phyloP scores from a whole-genome alignment of 2,797 vertebrate species.

The Eulemur rubriventer region DNA sequence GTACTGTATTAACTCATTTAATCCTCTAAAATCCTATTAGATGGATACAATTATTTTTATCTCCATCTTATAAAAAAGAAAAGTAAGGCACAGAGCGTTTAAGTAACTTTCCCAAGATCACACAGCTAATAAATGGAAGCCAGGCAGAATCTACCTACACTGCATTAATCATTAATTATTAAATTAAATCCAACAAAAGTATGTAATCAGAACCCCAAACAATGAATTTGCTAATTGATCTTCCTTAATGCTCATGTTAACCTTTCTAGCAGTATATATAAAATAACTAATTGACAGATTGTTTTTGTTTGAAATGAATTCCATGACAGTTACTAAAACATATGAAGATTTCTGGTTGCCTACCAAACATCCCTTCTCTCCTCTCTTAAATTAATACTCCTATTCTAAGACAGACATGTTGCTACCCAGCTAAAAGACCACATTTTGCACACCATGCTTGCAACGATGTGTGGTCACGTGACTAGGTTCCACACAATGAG shows the following conservation, averaged over 20 bases:
- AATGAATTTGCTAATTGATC: conserved; percentile 9
- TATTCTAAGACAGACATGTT: background rate
- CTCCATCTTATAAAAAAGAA: background rate
- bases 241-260: conserved; percentile 22
- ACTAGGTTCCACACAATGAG: background rate
- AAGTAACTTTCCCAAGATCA: background rate
- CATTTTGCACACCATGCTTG: background rate
- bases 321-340: conserved; percentile 3
- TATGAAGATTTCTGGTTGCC: background rate
- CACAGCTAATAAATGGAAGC: background rate
- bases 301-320: conserved; percentile 49
- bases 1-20: background rate
- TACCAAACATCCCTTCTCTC: background rate
- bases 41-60: background rate
- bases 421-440: background rate
- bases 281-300: conserved; percentile 21
- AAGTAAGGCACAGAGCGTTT: background rate
- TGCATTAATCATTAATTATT: conserved; percentile 21
- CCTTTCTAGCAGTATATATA: background rate
- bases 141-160: background rate
- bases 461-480: background rate
- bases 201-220: background rate
- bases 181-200: conserved; percentile 42
- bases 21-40: background rate
- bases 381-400: background rate